Percentiles rank a stretch among this genome's conserved stretches.
Evolutionary conservation across 2,113 vertebrate species (phyloP).

Genomic region (Lepisosteus oculatus): DNA sequence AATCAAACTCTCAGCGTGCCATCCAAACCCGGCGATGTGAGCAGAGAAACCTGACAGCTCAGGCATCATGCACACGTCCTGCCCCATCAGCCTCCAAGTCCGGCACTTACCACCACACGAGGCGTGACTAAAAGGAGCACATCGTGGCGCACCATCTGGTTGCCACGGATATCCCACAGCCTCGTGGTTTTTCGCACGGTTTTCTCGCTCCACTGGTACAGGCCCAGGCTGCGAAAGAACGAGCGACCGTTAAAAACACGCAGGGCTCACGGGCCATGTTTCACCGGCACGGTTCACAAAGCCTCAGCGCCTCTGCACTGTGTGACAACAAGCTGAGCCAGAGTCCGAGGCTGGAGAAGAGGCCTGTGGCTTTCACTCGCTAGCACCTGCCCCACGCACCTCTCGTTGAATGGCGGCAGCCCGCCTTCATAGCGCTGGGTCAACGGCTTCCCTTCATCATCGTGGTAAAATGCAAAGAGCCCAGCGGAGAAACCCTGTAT

Average conservation of each 20-base stretch:
- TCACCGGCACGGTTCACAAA: too few relatives aligned
- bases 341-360: too few relatives aligned
- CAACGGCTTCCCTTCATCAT: conserved; percentile 86
- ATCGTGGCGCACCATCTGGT: conserved; percentile 75
- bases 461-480: conserved; percentile 92
- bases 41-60: too few relatives aligned
- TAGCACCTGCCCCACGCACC: conserved; percentile 53
- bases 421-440: conserved; percentile 85
- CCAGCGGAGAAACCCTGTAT: conserved; percentile 92
- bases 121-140: conserved; percentile 87
- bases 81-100: too few relatives aligned
- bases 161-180: conserved; percentile 80
- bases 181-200: conserved; percentile 77
- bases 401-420: conserved; percentile 89
- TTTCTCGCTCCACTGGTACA: conserved; percentile 93
- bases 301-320: too few relatives aligned
- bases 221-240: conserved; percentile 74
- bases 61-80: too few relatives aligned
- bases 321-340: neutral
- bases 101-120: conserved; percentile 80
- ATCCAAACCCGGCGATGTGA: too few relatives aligned
- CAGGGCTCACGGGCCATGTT: too few relatives aligned
- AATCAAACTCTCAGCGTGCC: too few relatives aligned
- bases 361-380: neutral
- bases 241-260: neutral